Evolutionary conservation across 2,113 vertebrate genomes (phyloP).

Genomic region (Nibea coibor): DNA sequence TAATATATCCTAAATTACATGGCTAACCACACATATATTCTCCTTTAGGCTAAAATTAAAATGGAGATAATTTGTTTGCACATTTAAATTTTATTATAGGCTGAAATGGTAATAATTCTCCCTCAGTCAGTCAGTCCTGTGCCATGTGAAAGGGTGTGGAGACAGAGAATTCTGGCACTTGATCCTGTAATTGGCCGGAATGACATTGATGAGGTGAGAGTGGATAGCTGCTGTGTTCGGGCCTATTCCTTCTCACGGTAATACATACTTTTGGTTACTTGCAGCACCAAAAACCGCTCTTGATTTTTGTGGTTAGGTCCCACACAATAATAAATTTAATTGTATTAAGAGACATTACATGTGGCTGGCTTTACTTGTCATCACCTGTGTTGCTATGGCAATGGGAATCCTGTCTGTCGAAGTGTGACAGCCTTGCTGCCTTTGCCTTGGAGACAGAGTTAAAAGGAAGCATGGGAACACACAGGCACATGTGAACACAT

Average conservation of each 20-base stretch:
- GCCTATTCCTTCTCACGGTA: slow-evolving; percentile 48
- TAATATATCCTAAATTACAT: neutral
- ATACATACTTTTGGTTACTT: slow-evolving; percentile 13
- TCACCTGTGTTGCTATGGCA: slow-evolving; percentile 14
- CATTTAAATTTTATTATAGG: neutral
- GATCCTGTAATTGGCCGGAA: slow-evolving; percentile 63
- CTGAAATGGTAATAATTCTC: slow-evolving; percentile 38
- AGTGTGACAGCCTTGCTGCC: neutral
- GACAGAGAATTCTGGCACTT: slow-evolving; percentile 40
- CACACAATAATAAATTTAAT: slow-evolving; percentile 36
- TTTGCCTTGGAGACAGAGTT: slow-evolving; percentile 45
- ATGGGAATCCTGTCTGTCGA: slow-evolving; percentile 22
- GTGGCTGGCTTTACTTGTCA: slow-evolving; percentile 39
- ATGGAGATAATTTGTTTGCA: neutral
- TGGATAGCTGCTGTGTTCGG: slow-evolving; percentile 48
- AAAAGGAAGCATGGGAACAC: slow-evolving; percentile 41
- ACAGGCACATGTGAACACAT: slow-evolving; percentile 48
- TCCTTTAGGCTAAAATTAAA: neutral
- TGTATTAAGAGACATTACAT: slow-evolving; percentile 42
- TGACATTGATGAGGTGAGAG: slow-evolving; percentile 71
- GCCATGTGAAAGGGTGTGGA: slow-evolving; percentile 49
- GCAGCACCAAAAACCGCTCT: slow-evolving; percentile 17
- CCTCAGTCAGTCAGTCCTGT: neutral
- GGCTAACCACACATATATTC: neutral
- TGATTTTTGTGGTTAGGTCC: neutral